Conservation (phyloP, 2,113 vertebrate genomes). For the Microcebus murinus region DNA sequence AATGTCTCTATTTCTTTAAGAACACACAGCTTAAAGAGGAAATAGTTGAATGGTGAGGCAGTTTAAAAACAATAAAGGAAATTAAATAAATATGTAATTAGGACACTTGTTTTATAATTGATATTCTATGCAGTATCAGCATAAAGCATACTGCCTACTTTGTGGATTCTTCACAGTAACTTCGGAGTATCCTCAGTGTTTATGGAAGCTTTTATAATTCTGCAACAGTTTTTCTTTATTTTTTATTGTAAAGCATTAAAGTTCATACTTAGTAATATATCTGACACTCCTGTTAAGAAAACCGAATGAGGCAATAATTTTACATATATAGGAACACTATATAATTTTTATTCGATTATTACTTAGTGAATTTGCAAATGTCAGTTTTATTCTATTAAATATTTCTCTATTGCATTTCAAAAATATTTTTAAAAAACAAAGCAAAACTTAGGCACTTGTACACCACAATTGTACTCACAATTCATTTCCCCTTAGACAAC, state of each 20-base stretch:
- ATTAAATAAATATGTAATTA: conserved; percentile 11
- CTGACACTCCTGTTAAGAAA: conserved; percentile 31
- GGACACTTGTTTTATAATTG: neutral
- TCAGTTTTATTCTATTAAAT: neutral
- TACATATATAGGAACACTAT: neutral
- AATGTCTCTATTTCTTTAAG: neutral
- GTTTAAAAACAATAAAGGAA: neutral
- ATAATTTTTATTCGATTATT: conserved; percentile 45
- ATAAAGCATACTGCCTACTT: neutral
- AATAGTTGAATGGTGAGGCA: neutral
- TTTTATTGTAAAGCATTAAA: conserved; percentile 45
- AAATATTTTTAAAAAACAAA: conserved; percentile 18
- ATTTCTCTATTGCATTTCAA: neutral
- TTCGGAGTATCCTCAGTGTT: neutral
- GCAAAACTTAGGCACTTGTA: neutral
- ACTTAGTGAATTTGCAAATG: neutral
- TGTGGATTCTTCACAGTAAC: neutral
- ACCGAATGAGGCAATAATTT: neutral
- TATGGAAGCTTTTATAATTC: conserved; percentile 30
- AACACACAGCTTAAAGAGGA: neutral
- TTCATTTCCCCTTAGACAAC: neutral
- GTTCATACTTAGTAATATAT: neutral
- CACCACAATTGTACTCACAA: neutral
- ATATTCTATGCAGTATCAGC: neutral
- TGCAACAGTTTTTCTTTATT: conserved; percentile 33